Evolutionary conservation across 2,113 vertebrate species (phyloP).

Genomic region (Azemiops feae): DNA sequence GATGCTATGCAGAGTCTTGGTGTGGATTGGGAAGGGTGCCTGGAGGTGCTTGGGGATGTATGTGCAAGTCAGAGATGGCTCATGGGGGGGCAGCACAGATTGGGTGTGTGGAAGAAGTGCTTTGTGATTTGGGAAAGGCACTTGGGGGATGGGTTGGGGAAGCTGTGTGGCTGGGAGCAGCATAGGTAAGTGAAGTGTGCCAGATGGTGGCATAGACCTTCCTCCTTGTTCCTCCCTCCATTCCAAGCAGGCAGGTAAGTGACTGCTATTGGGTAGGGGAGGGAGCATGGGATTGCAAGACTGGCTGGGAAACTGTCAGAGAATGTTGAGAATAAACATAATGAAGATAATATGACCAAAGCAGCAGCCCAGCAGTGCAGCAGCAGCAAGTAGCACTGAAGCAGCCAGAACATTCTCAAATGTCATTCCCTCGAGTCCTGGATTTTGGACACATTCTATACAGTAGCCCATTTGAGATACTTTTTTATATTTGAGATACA

Average conservation of each 20-base stretch:
- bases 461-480: neutral
- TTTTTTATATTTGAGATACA: neutral
- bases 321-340: neutral
- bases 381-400: neutral
- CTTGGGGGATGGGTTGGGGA: neutral
- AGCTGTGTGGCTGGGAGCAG: neutral
- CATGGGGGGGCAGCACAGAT: neutral
- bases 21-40: neutral
- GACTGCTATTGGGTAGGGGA: neutral
- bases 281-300: neutral
- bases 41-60: neutral
- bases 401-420: neutral
- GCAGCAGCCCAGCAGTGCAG: neutral
- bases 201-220: neutral
- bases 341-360: neutral
- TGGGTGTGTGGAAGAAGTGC: neutral
- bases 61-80: neutral
- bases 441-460: neutral
- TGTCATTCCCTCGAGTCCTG: neutral
- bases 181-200: neutral
- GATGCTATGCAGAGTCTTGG: neutral
- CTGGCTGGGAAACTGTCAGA: neutral
- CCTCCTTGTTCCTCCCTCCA: too few species aligned
- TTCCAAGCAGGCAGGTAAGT: neutral
- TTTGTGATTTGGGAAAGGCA: neutral